These are phyloP conservation scores for Hydropotes inermis DNA, from an alignment of 2,113 vertebrate species.

Conservation along the genomic window DNA sequence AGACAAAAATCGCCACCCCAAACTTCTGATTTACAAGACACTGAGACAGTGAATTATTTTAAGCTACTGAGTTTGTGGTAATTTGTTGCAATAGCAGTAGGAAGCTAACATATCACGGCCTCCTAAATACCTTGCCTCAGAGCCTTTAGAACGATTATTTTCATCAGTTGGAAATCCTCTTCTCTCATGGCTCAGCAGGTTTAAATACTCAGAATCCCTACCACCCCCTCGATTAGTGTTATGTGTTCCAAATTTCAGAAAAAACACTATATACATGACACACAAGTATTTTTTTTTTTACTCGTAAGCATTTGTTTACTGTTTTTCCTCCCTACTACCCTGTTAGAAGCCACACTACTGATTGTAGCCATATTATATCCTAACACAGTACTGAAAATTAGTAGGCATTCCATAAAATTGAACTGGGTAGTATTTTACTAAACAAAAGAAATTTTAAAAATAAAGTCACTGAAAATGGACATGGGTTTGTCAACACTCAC, in stretches of 20 bases:
- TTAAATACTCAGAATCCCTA: neutral
- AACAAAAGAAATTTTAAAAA: neutral
- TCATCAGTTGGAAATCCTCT: neutral
- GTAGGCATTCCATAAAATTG: neutral
- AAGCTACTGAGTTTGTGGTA: neutral
- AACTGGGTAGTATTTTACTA: neutral
- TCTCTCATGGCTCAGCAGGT: neutral
- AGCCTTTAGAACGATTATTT: neutral
- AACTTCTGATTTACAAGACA: neutral
- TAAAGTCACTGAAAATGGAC: neutral
- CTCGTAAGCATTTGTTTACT: neutral
- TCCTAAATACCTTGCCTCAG: neutral
- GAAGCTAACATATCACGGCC: neutral
- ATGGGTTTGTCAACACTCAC: neutral
- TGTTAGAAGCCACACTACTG: neutral
- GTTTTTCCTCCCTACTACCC: neutral
- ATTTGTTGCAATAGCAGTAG: neutral
- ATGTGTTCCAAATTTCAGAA: neutral
- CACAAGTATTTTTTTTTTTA: neutral
- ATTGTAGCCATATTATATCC: neutral
- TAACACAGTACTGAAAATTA: neutral
- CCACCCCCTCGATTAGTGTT: fast-evolving
- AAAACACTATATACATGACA: neutral
- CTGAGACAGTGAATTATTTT: neutral
- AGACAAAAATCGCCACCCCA: neutral